Evolutionary conservation across 2,797 vertebrate genomes (phyloP).

Genomic region (Alca torda): DNA sequence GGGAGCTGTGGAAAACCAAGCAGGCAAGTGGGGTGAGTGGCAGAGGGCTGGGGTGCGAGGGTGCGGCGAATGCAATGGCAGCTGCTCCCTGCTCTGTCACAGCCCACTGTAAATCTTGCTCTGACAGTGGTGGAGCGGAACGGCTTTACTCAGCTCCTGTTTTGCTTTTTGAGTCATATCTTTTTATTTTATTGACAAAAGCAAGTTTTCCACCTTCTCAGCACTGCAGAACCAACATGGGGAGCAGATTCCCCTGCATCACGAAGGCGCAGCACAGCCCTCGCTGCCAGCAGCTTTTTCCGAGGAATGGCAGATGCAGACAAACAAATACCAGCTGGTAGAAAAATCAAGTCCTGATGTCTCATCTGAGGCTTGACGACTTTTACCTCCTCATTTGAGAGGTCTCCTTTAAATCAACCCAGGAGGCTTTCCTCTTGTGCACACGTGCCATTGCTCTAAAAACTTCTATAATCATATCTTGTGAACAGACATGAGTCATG

Average conservation of each 20-base stretch:
- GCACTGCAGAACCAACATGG: not conserved
- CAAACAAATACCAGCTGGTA: not conserved
- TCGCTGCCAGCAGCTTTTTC: not conserved
- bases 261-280: not conserved
- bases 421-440: not conserved
- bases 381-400: not conserved
- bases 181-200: not conserved
- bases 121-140: not conserved
- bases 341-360: not conserved
- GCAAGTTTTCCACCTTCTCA: not conserved
- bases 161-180: not conserved
- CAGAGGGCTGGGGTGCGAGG: not conserved
- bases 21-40: not conserved
- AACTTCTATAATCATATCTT: not conserved
- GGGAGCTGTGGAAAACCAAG: not conserved
- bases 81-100: not conserved
- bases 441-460: not conserved
- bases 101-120: not conserved
- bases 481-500: conserved; percentile 24
- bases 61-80: rapidly evolving
- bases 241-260: not conserved
- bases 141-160: not conserved
- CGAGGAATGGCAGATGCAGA: not conserved
- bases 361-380: not conserved
- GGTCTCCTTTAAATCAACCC: not conserved